Evolutionary conservation across 2,888 invertebrate species (phyloP).

Genomic region (Cephus spinipes): DNA sequence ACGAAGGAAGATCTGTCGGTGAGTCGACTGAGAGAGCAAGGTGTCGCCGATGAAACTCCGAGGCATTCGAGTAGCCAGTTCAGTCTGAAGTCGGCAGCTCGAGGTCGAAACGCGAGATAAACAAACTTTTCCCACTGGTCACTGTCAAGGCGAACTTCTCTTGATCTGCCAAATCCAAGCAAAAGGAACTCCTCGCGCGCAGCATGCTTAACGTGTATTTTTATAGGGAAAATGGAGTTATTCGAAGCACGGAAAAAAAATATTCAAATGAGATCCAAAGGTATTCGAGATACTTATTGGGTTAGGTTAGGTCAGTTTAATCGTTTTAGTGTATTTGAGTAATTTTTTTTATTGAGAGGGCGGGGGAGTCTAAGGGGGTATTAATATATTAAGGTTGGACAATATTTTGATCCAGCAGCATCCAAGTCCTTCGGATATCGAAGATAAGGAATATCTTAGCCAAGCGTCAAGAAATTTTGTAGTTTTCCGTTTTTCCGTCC

Average conservation of each 20-base stretch:
- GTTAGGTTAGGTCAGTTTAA: neutral
- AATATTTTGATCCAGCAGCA: neutral
- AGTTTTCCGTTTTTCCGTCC: neutral
- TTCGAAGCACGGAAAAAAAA: neutral
- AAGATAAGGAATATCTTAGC: neutral
- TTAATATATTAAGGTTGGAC: no score
- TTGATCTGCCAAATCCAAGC: neutral
- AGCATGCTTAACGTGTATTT: neutral
- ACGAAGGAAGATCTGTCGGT: neutral
- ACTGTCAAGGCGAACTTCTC: conserved; percentile 19
- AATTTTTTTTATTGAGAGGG: neutral
- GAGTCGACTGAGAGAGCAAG: no score
- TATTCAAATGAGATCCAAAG: neutral
- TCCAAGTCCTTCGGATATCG: neutral
- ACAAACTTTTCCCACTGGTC: conserved; percentile 16
- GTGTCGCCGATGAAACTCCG: neutral
- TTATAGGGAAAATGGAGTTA: neutral
- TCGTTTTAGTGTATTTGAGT: neutral
- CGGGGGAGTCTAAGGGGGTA: no score
- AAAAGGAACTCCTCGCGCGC: neutral
- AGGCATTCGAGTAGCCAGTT: neutral
- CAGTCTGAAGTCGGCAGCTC: neutral
- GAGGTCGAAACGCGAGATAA: conserved; percentile 13
- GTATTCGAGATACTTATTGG: neutral
- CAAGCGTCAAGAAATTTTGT: neutral